A percentile compares a stretch with the other conserved stretches of the same genome.
These are phyloP conservation scores for Platanista minor DNA, from an alignment of 2,113 vertebrate species.

Conservation along the genomic window DNA sequence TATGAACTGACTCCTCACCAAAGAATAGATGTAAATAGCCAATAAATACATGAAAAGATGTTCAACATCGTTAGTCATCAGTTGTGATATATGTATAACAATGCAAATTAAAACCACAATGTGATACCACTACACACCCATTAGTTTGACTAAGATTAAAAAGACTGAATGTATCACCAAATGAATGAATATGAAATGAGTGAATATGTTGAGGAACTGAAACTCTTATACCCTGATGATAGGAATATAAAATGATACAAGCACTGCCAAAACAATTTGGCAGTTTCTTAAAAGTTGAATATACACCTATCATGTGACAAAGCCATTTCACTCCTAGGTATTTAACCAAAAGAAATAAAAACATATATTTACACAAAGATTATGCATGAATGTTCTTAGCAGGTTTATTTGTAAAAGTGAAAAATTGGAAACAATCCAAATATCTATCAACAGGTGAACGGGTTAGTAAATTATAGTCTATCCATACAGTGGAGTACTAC, in stretches of 20 bases:
- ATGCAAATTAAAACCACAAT: background rate
- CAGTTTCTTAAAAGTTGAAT: background rate
- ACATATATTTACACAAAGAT: background rate
- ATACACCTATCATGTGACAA: background rate
- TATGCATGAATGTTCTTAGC: background rate
- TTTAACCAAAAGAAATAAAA: slow-evolving; percentile 1
- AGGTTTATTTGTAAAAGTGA: background rate
- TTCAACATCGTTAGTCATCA: background rate
- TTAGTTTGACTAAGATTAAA: background rate
- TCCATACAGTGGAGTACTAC: background rate
- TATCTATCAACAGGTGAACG: background rate
- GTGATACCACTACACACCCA: background rate
- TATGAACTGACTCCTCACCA: background rate
- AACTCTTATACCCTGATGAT: background rate
- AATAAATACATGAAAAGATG: background rate
- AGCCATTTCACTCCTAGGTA: background rate
- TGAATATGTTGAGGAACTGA: background rate
- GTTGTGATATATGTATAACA: background rate
- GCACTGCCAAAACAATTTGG: background rate
- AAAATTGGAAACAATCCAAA: background rate
- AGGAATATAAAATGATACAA: background rate
- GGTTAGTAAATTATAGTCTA: background rate
- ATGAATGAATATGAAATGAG: background rate
- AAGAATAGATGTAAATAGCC: background rate
- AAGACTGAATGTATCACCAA: background rate